Evolutionary conservation across 1,140 invertebrate genomes (phyloP).

Genomic region (Leguminivora glycinivorella): DNA sequence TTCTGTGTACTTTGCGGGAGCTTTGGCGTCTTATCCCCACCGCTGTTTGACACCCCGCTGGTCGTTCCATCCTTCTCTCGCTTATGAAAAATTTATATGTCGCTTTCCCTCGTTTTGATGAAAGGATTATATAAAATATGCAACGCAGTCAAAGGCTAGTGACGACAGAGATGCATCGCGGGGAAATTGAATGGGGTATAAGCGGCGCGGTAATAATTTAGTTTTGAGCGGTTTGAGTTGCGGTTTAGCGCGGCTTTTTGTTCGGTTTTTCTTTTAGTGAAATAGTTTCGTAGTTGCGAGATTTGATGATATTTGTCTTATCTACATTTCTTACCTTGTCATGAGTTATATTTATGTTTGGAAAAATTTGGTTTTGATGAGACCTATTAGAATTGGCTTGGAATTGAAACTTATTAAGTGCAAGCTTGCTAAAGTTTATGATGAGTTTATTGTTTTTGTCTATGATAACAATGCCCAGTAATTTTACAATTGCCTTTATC

Average conservation of each 20-base stretch:
- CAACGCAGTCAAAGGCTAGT: constrained; percentile 65
- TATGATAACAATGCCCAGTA: background rate
- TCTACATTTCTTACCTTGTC: no score
- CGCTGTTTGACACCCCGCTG: constrained; percentile 76
- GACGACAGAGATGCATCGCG: constrained; percentile 70
- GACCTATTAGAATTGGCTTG: no score
- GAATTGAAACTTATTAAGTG: no score
- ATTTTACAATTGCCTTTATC: no score
- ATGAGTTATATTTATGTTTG: no score
- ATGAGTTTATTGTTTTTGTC: no score
- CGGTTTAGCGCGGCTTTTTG: background rate
- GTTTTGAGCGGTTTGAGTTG: constrained; percentile 54
- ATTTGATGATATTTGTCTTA: background rate
- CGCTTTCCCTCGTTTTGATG: constrained; percentile 71
- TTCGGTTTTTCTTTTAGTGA: background rate
- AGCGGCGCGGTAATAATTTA: constrained; percentile 67
- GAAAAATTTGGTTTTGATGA: no score
- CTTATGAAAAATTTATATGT: constrained; percentile 63
- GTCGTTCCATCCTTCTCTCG: constrained; percentile 64
- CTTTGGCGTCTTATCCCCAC: constrained; percentile 78
- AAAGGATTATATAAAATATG: constrained; percentile 77
- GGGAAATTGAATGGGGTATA: constrained; percentile 71
- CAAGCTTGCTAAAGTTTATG: no score
- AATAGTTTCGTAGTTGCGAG: background rate
- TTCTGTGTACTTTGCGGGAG: constrained; percentile 78